Evolutionary conservation across 2,113 vertebrate genomes (phyloP), one percentile per base, ranked within the genome.

Genomic region (Corydoras sp.): DNA sequence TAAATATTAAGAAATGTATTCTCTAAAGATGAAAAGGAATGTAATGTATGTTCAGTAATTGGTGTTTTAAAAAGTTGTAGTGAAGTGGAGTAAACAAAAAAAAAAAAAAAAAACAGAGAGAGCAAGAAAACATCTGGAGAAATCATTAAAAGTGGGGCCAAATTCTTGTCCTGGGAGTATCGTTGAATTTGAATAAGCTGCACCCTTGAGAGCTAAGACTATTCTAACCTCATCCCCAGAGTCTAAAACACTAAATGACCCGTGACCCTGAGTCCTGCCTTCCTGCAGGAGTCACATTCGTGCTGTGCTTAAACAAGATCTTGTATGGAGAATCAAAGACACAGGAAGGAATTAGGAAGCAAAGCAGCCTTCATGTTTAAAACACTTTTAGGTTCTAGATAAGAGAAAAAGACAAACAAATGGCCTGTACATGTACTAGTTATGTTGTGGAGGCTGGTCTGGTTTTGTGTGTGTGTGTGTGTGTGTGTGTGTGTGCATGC

Each of bases 11-110:
- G 83, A 83, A 77, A 64, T 67, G 86, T 84, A 86, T 87, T 88
- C 89, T 87, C 88, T 62, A 29, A 81, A 81, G 88, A 87, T 82
- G 56, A 75, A 86, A 83, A 79, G 83, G 87, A 86, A 88, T 83
- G 80, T 89, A 87, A 90, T 89, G 88, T 89, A 88, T 86, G 84
- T 83, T 83, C 65, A 84, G 84, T 89, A 88, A 89, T 89, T 88
- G 87, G 86, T 84, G 81, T 82, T 84, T 83, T 77, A 79, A 81
- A 89, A 83, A 87, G 77, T 83, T 83, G 86, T 85, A 88, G 87
- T 85, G 87, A 84, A 85, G 79, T 68, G 69, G 65, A 79, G 69
- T 66, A 43, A 4, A 43, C 35, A 43, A 43, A 43, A 43, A 43
- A 43, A 66, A 61, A 60, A 78, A 74, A 76, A 80, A 73, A 73